Evolutionary conservation across 1,140 invertebrate species (phyloP).

Genomic region (Drepana arcuata): DNA sequence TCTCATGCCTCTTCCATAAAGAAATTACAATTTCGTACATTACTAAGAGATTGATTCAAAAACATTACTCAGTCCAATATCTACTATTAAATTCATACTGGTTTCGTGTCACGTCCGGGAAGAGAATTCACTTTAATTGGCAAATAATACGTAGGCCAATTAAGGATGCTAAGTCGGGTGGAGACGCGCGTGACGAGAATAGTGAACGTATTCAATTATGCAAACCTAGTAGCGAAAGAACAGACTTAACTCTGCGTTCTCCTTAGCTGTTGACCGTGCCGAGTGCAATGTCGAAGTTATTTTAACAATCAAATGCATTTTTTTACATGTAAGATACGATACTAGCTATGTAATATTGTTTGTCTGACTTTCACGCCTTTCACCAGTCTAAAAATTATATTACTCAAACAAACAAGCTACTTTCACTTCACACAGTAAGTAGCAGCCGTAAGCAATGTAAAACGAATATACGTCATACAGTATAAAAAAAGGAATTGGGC

Average conservation of each 20-base stretch:
- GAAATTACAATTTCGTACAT: no score
- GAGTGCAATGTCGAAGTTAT: slow-evolving; percentile 8
- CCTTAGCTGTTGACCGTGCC: slow-evolving; percentile 32
- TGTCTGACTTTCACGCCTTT: slow-evolving; percentile 30
- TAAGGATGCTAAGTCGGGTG: slow-evolving; percentile 68
- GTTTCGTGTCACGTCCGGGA: slow-evolving; percentile 65
- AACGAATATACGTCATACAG: not conserved
- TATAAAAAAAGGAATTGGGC: slow-evolving; percentile 12
- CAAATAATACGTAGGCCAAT: slow-evolving; percentile 72
- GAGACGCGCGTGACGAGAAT: slow-evolving; percentile 65
- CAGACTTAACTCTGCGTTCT: slow-evolving; percentile 23
- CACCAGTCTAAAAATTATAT: slow-evolving; percentile 14
- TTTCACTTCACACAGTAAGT: slow-evolving; percentile 23
- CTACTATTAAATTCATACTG: slow-evolving; percentile 52
- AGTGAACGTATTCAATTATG: slow-evolving; percentile 66
- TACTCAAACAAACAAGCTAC: slow-evolving; percentile 10
- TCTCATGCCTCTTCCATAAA: no score
- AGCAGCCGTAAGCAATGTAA: not conserved
- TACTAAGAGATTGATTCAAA: no score
- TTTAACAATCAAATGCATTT: slow-evolving; percentile 1
- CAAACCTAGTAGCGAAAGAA: slow-evolving; percentile 60
- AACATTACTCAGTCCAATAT: no score
- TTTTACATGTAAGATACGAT: not conserved
- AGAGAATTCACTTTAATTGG: slow-evolving; percentile 72
- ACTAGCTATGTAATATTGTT: not conserved